phyloP scores from a whole-genome alignment of 2,888 invertebrate species.

The Rhingia campestris region DNA sequence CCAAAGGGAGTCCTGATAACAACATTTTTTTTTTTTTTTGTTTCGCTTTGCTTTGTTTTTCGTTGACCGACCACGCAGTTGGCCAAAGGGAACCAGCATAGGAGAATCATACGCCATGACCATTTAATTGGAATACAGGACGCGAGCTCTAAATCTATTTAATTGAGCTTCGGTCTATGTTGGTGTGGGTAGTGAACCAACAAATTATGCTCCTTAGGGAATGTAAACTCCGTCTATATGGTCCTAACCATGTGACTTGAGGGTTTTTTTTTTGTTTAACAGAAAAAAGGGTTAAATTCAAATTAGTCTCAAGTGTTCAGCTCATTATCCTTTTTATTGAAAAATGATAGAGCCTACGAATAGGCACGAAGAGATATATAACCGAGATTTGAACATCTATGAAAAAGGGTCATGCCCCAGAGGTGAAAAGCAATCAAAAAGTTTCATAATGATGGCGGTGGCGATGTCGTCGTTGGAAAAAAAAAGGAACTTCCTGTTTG shows the following conservation, averaged over 20 bases:
- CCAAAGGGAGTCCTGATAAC: neutral
- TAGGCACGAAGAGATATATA: neutral
- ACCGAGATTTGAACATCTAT: neutral
- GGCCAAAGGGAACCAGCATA: constrained; percentile 15
- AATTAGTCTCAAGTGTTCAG: constrained; percentile 30
- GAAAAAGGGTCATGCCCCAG: constrained; percentile 35
- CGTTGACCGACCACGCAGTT: constrained; percentile 19
- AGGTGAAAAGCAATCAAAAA: constrained; percentile 54
- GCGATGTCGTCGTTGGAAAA: neutral
- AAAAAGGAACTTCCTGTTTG: neutral
- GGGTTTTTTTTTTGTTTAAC: neutral
- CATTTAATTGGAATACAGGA: constrained; percentile 27
- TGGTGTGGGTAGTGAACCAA: constrained; percentile 10
- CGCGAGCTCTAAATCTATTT: constrained; percentile 26
- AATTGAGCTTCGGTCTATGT: constrained; percentile 29
- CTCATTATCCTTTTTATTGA: constrained; percentile 4
- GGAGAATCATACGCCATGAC: constrained; percentile 35
- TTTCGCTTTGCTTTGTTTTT: constrained; percentile 6
- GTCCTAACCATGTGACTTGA: neutral
- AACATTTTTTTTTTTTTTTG: constrained; percentile 11
- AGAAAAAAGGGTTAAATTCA: constrained; percentile 1
- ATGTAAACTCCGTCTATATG: neutral
- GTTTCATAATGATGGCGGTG: constrained; percentile 34
- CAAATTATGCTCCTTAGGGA: constrained; percentile 20
- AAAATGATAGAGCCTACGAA: neutral